Percentiles rank a stretch among this genome's conserved stretches.
These are phyloP conservation scores for Selene dorsalis DNA, from an alignment of 2,797 vertebrate species.

Conservation along the genomic window DNA sequence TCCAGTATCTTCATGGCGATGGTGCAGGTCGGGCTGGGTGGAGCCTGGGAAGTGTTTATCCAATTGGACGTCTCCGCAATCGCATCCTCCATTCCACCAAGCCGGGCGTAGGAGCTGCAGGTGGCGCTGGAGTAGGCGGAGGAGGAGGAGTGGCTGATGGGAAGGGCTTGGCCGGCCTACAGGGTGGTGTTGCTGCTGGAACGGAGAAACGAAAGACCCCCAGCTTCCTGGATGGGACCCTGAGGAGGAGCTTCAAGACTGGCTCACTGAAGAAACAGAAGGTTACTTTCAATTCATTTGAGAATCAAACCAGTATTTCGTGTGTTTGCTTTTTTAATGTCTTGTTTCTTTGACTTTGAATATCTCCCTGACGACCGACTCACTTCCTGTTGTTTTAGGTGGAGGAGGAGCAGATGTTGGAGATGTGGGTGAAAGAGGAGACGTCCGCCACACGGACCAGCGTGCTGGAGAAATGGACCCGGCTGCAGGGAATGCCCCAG, in stretches of 20 bases:
- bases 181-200: slow-evolving; percentile 56
- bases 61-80: slow-evolving; percentile 89
- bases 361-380: neutral
- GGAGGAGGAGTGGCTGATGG: slow-evolving; percentile 67
- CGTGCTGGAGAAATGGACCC: slow-evolving; percentile 92
- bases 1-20: slow-evolving; percentile 93
- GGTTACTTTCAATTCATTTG: slow-evolving; percentile 26
- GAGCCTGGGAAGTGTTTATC: slow-evolving; percentile 90
- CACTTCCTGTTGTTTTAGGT: slow-evolving; percentile 73
- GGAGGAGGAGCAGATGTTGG: slow-evolving; percentile 95
- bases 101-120: slow-evolving; percentile 74
- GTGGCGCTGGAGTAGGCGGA: slow-evolving; percentile 72
- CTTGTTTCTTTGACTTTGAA: too few relatives aligned
- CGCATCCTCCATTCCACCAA: slow-evolving; percentile 94
- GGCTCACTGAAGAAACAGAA: slow-evolving; percentile 93
- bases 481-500: slow-evolving; percentile 90
- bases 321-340: too few relatives aligned
- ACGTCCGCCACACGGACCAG: slow-evolving; percentile 91
- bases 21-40: slow-evolving; percentile 87
- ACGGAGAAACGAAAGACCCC: slow-evolving; percentile 89
- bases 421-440: slow-evolving; percentile 98
- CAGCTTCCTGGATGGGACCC: slow-evolving; percentile 92
- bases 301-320: too few relatives aligned
- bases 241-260: slow-evolving; percentile 93
- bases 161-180: slow-evolving; percentile 68